Conservation (phyloP, 2,113 vertebrate species). For the Entelurus aequoreus region DNA sequence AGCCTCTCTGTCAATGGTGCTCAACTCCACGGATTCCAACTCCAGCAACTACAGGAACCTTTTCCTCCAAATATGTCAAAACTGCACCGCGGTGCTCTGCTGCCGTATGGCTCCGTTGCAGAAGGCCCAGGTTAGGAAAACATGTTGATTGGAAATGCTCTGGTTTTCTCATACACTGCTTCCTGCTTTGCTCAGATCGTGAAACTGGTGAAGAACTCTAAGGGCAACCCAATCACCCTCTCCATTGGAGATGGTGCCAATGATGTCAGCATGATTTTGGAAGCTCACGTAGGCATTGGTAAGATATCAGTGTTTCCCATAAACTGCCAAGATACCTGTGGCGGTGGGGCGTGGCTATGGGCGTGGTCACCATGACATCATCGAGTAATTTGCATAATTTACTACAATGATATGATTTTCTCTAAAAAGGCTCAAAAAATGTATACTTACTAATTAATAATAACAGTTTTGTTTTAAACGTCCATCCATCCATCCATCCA, state of each 20-base stretch:
- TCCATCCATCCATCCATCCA: too few relatives aligned
- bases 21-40: constrained; percentile 80
- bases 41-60: constrained; percentile 84
- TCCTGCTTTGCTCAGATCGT: constrained; percentile 78
- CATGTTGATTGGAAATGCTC: background rate
- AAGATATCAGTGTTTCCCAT: too few relatives aligned
- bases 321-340: too few relatives aligned
- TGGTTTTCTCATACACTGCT: background rate
- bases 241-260: constrained; percentile 96
- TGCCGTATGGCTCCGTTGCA: constrained; percentile 97
- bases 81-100: constrained; percentile 90
- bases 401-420: too few relatives aligned
- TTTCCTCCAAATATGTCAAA: constrained; percentile 93
- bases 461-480: too few relatives aligned
- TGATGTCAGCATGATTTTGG: constrained; percentile 98
- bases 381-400: too few relatives aligned
- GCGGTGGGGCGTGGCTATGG: too few relatives aligned
- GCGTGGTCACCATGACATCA: too few relatives aligned
- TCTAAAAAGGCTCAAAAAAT: too few relatives aligned
- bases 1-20: constrained; percentile 84
- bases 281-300: constrained; percentile 98
- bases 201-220: constrained; percentile 94
- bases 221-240: constrained; percentile 89
- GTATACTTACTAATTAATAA: too few relatives aligned
- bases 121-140: constrained; percentile 86